Conservation (phyloP, 37 sponge, comb jelly and placozoan species). For the Oopsacas minuta region DNA sequence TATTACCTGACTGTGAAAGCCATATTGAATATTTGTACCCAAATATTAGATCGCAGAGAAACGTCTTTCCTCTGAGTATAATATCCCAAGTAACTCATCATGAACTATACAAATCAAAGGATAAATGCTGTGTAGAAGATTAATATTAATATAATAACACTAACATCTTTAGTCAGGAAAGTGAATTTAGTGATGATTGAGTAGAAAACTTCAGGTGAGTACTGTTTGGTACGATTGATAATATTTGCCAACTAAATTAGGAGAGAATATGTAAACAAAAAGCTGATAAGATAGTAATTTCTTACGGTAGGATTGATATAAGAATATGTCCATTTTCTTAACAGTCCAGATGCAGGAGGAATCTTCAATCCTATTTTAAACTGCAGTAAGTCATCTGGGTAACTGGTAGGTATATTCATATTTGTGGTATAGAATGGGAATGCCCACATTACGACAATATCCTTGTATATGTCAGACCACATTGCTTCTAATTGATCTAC, state of each 20-base stretch:
- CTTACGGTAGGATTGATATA: slow-evolving; percentile 10
- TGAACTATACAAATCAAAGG: background rate
- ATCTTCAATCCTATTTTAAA: background rate
- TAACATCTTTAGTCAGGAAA: background rate
- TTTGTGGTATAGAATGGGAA: background rate
- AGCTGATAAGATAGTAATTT: background rate
- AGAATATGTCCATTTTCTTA: background rate
- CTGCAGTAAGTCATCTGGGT: background rate
- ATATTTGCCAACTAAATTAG: background rate
- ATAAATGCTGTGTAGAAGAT: background rate
- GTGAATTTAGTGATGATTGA: background rate
- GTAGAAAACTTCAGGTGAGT: slow-evolving; percentile 8
- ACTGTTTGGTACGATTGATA: slow-evolving; percentile 8
- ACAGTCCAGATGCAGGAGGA: background rate
- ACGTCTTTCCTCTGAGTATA: background rate
- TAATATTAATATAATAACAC: background rate
- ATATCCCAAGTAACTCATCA: background rate
- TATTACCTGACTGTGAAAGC: background rate
- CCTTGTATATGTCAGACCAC: background rate
- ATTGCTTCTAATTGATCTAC: background rate
- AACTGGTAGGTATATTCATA: background rate
- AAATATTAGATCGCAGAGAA: background rate
- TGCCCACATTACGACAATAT: background rate
- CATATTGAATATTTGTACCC: background rate
- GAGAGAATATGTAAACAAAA: background rate